These are phyloP conservation scores for Catharus fuscescens DNA, from an alignment of 2,113 vertebrate species.

Conservation along the genomic window DNA sequence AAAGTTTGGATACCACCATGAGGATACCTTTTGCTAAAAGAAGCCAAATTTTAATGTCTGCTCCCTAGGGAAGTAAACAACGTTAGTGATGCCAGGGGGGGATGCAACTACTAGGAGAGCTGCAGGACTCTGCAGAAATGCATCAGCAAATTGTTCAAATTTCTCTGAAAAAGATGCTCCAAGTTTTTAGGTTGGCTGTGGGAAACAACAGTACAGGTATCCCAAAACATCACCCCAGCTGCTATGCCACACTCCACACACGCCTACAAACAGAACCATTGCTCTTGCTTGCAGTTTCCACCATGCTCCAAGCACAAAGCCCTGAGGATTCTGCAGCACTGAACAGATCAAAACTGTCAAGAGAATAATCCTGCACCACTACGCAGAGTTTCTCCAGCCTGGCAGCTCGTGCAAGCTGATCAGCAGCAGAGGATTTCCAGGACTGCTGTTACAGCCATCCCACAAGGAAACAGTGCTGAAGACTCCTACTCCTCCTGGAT, in stretches of 20 bases:
- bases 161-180: background rate
- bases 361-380: background rate
- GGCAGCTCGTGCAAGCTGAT: background rate
- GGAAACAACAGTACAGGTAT: background rate
- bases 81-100: background rate
- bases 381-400: background rate
- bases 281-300: background rate
- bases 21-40: background rate
- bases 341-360: background rate
- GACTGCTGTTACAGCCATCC: background rate
- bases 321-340: background rate
- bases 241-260: fast-evolving
- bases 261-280: fast-evolving
- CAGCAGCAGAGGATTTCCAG: background rate
- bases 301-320: background rate
- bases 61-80: background rate
- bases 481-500: fast-evolving
- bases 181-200: background rate
- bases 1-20: fast-evolving
- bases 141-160: background rate
- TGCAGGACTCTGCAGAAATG: background rate
- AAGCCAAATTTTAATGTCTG: background rate
- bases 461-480: fast-evolving
- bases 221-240: background rate
- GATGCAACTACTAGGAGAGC: background rate